Conservation (phyloP, 2,113 vertebrate species). For the Australoheros scitulus region DNA sequence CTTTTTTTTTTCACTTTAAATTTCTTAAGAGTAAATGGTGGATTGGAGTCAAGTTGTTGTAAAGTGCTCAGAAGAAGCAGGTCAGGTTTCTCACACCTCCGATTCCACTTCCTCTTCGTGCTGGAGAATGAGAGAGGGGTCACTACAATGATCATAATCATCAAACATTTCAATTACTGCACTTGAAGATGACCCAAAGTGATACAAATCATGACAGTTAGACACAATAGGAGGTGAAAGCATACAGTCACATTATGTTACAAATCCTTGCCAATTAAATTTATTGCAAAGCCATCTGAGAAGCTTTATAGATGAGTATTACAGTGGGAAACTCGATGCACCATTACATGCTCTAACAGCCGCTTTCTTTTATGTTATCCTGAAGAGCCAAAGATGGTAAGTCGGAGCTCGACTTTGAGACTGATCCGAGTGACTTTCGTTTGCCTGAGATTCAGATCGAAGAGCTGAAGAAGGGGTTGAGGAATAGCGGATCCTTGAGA, state of each 20-base stretch:
- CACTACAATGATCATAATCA: background rate
- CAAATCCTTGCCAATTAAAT: background rate
- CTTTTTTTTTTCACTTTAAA: background rate
- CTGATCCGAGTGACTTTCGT: slow-evolving; percentile 76
- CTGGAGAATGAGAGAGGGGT: background rate
- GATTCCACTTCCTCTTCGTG: slow-evolving; percentile 15
- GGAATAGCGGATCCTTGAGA: slow-evolving; percentile 56
- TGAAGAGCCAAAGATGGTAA: slow-evolving; percentile 84
- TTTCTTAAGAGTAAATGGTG: background rate
- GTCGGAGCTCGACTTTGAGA: slow-evolving; percentile 85
- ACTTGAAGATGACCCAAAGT: background rate
- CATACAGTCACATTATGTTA: background rate
- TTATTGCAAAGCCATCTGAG: background rate
- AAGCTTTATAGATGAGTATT: background rate
- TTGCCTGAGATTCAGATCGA: slow-evolving; percentile 79
- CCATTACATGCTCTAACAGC: background rate
- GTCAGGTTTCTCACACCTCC: background rate
- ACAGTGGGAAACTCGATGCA: background rate
- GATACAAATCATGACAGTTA: background rate
- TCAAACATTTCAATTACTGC: background rate
- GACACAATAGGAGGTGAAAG: background rate
- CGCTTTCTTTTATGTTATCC: background rate
- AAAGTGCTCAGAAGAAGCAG: background rate
- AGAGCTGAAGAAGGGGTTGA: slow-evolving; percentile 67
- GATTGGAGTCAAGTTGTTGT: background rate